Base-by-base conservation (phyloP, 2,797 vertebrate species). In the Heliangelus exortis region DNA sequence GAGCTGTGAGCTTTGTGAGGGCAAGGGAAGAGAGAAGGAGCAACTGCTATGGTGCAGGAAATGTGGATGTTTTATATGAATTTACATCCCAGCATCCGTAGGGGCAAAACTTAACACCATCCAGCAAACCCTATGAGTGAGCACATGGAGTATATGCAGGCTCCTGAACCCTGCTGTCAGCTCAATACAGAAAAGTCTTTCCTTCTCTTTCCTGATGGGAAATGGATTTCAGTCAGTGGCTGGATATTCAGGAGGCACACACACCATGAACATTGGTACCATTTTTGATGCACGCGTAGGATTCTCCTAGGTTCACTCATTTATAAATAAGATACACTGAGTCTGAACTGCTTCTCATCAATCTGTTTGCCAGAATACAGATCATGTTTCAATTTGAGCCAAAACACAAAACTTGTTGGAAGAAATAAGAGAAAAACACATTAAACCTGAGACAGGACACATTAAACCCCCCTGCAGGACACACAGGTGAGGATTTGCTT, bases 341-440 rank as follows among this genome's bases (percentile, higher is more conserved):
- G 72, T 22, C 10, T 0, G 31, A 79, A 51, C 23, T 29, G 34
- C 22, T n/a, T 51, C 63, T 72, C 74, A 41, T 29, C 36, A 75
- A 48, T 12, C 15, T 1, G 0, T 26, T 5, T 26, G 66, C 43
- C 31, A 78, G 63, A 21, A 33, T 67, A 0, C 0, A 78, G 66
- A 9, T 29, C 28, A 29, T 10, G 15, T 28, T 53, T 53, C 28
- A 53, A 16, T 29, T 84, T 88, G 86, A 77, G 77, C 33, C 54
- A 91, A 88, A 75, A 31, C 9, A 39, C 39, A 36, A 88, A 73
- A 69, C 7, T 16, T 8, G 23, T 66, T 81, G 66, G 62, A 86
- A 86, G 26, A 65, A 90, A 26, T 25, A 66, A 87, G 63, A 86
- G 34, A 63, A 80, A 73, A n/a, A 0, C 33, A 50, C 11, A 5